A percentile compares a stretch with the other conserved stretches of the same genome.
phyloP scores from a whole-genome alignment of 2,888 invertebrate species.

The Eurytoma adleriae region DNA sequence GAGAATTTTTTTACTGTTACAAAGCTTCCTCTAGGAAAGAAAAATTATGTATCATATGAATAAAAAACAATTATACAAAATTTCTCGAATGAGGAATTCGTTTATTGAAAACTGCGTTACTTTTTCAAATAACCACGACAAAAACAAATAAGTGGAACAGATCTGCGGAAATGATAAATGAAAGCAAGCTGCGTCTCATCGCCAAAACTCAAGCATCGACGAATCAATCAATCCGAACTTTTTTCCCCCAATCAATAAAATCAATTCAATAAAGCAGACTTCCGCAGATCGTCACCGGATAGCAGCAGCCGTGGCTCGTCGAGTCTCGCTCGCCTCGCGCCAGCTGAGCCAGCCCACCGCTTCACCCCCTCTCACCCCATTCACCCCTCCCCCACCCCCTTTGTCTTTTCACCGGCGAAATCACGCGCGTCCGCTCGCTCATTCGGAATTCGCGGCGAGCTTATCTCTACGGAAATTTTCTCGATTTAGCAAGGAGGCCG shows the following conservation, averaged over 20 bases:
- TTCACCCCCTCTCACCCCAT: neutral
- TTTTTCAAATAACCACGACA: no score
- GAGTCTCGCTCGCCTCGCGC: neutral
- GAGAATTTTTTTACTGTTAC: no score
- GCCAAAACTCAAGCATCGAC: neutral
- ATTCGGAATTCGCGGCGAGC: constrained; percentile 43
- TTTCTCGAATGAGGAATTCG: no score
- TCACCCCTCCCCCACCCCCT: neutral
- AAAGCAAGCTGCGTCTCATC: neutral
- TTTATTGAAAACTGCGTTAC: no score
- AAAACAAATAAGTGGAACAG: no score
- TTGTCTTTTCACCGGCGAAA: neutral
- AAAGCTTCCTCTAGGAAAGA: no score
- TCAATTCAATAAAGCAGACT: constrained; percentile 2
- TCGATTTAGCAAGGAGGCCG: constrained; percentile 25
- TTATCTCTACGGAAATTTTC: constrained; percentile 47
- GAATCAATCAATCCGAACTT: no score
- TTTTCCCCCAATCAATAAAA: constrained; percentile 5
- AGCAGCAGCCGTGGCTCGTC: neutral
- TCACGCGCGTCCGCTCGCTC: constrained; percentile 20
- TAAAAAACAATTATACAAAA: no score
- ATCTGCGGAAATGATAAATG: no score
- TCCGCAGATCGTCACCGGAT: no score
- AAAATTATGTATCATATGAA: no score
- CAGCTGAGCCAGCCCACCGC: neutral